A percentile compares a stretch with the other conserved stretches of the same genome.
phyloP scores from a whole-genome alignment of 2,888 invertebrate species.

The Acleris emargana region DNA sequence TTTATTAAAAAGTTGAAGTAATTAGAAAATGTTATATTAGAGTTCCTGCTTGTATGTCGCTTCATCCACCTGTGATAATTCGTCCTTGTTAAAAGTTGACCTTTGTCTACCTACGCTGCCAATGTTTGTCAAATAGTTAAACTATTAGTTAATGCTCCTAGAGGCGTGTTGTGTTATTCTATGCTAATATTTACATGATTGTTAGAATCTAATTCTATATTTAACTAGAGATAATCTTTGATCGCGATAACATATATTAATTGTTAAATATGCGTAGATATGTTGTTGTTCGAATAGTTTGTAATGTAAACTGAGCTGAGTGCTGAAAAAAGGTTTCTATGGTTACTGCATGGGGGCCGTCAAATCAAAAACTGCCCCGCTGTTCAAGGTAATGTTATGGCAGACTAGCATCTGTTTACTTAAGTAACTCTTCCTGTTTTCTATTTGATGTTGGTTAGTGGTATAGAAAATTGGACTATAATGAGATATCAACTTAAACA shows the following conservation, averaged over 20 bases:
- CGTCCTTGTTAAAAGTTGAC: constrained; percentile 62
- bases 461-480: too few species aligned
- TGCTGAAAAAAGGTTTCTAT: constrained; percentile 48
- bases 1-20: constrained; percentile 47
- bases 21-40: constrained; percentile 63
- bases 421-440: background rate
- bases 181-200: constrained; percentile 47
- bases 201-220: constrained; percentile 49
- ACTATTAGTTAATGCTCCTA: constrained; percentile 54
- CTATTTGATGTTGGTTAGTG: too few species aligned
- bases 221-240: constrained; percentile 41
- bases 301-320: constrained; percentile 31
- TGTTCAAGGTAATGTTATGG: constrained; percentile 62
- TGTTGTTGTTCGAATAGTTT: constrained; percentile 46
- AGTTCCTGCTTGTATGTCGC: constrained; percentile 80
- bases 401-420: background rate
- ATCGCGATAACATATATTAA: constrained; percentile 42
- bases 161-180: constrained; percentile 60
- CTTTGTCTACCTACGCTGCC: constrained; percentile 59
- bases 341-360: constrained; percentile 77
- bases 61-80: constrained; percentile 80
- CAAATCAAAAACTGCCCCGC: constrained; percentile 73
- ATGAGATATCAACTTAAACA: too few species aligned
- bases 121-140: constrained; percentile 54
- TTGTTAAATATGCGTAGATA: constrained; percentile 42